phyloP scores from a whole-genome alignment of 2,888 invertebrate species.

The Sphaerophoria taeniata region DNA sequence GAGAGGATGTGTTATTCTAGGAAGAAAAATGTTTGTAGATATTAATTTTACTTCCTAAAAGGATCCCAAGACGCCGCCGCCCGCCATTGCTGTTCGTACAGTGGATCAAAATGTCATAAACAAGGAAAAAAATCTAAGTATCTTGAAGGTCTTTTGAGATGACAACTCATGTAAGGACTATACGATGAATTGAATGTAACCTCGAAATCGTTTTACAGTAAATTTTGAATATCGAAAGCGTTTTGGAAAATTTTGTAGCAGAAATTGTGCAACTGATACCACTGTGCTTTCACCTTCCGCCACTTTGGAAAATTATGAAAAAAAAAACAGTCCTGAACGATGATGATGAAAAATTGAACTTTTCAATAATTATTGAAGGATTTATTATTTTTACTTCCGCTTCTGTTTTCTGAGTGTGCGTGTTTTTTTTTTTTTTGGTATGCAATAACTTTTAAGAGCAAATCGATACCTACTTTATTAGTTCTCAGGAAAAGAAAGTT shows the following conservation, averaged over 20 bases:
- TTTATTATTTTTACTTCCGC: slow-evolving; percentile 7
- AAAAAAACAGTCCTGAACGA: not conserved
- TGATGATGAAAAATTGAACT: slow-evolving; percentile 11
- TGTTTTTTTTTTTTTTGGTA: not conserved
- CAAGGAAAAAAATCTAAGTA: no score
- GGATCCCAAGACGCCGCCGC: not conserved
- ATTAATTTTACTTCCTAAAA: slow-evolving; percentile 44
- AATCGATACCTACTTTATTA: not conserved
- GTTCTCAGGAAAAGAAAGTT: slow-evolving; percentile 24
- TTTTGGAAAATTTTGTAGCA: not conserved
- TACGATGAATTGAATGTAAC: no score
- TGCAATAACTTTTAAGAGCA: slow-evolving; percentile 4
- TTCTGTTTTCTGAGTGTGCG: no score
- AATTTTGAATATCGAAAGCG: not conserved
- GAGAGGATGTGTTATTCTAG: slow-evolving; percentile 35
- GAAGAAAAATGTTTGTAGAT: slow-evolving; percentile 55
- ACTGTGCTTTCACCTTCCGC: not conserved
- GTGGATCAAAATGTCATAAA: not conserved
- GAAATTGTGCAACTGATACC: not conserved
- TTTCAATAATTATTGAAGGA: slow-evolving; percentile 49
- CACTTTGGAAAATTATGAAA: not conserved
- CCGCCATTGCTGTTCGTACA: not conserved
- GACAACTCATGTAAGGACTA: no score
- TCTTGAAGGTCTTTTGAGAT: no score
- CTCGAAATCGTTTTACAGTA: no score